Conservation (phyloP, 30 jellyfish, hydroid and myxozoan genomes). For the Hydractinia echinata region DNA sequence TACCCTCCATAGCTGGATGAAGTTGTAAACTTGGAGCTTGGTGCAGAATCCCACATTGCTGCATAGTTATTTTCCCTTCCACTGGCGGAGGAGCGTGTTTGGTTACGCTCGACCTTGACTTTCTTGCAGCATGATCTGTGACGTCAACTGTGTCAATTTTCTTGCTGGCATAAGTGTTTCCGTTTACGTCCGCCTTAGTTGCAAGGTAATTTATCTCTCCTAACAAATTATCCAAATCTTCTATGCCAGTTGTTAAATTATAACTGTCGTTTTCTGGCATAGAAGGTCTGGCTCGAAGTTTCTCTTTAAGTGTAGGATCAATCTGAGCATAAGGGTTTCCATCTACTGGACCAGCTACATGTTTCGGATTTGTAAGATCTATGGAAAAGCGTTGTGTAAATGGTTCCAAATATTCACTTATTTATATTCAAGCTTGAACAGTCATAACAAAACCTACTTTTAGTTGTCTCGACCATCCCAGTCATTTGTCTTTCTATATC, state of each 20-base stretch:
- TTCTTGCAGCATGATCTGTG: not conserved
- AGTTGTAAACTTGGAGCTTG: constrained; percentile 12
- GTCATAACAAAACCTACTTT: not conserved
- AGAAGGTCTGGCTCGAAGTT: constrained; percentile 23
- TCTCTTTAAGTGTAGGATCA: constrained; percentile 28
- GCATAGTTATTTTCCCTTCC: not conserved
- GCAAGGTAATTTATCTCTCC: constrained; percentile 47
- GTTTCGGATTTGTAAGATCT: constrained; percentile 50
- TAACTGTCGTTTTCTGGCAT: not conserved
- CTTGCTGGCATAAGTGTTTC: not conserved
- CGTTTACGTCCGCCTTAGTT: not conserved
- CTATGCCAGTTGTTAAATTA: constrained; percentile 62
- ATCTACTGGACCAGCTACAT: constrained; percentile 80
- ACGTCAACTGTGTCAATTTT: not conserved
- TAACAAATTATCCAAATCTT: constrained; percentile 66
- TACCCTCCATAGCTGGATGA: not conserved
- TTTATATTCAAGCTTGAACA: not conserved
- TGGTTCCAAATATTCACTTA: not conserved
- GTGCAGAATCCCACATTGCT: not conserved
- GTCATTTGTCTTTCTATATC: constrained; percentile 17
- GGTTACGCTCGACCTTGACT: not conserved
- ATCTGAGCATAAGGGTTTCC: constrained; percentile 90
- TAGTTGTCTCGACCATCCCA: not conserved
- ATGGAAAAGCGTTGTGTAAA: not conserved
- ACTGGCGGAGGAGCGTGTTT: constrained; percentile 1